Base-by-base conservation (phyloP, 2,888 invertebrate genomes). In the Nemotelus pantherinus region DNA sequence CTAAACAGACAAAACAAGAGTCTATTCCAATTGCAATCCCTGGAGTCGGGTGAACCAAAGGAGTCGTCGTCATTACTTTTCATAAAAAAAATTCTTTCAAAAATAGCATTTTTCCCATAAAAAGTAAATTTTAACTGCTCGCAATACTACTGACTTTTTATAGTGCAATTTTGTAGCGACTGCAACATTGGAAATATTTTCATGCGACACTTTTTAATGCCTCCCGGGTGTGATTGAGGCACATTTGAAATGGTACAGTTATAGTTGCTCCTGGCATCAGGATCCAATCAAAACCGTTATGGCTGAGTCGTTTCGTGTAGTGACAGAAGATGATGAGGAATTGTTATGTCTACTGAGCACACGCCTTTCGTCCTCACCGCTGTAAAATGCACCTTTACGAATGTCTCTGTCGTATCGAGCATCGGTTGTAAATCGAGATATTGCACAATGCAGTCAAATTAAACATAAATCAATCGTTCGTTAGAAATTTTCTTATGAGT, bases 221-320 rank as follows among this genome's bases (percentile, higher is more conserved):
- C 63, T 63, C 74, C 60, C 48, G 74, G 74, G 74, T 74, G 63
- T 74, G 74, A 74, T 74, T 63, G 63, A 63, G 74, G 63, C 48
- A 63, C 63, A 74, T 74, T 74, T 60, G 63, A 48, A 74, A 74
- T 74, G 41, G 44, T 48, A 60, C 39, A 60, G 63, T 67, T 55
- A 47, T 41, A 25, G 43, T 41, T 6, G 41, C 3, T 53, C 4
- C 55, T 43, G 70, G 53, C 74, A 45, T 47, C 41, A 45, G 74
- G n/a, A 74, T 74, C 74, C 74, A 74, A 60, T 63, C 74, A 74
- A 74, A 74, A 72, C 41, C 48, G 74, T 63, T 74, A 74, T 74
- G 74, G 50, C 74, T 48, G 39, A 44, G 39, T 60, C 60, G 48
- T 74, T 74, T 48, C 60, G 44, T 25, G 25, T 4, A 47, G 74